Conservation (phyloP, 1,140 invertebrate genomes). For the Cherax destructor region DNA sequence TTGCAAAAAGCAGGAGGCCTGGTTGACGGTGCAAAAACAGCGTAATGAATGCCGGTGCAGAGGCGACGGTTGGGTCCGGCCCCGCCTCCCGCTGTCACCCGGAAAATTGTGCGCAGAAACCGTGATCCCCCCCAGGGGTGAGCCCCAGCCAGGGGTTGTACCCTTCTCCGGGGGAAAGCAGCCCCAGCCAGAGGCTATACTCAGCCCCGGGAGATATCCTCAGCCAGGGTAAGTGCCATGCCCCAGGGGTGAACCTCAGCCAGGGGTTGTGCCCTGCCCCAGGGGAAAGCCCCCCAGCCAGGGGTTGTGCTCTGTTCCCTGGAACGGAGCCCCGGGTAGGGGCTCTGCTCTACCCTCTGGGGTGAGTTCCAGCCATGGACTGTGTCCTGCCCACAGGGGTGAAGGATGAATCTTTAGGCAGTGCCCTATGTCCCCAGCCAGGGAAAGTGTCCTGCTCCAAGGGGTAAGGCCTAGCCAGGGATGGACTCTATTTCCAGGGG, state of each 20-base stretch:
- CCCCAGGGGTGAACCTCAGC: not conserved
- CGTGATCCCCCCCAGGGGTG: not conserved
- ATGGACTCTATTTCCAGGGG: too few relatives aligned
- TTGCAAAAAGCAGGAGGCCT: slow-evolving; percentile 51
- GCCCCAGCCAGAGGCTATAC: not conserved
- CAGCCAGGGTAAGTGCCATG: not conserved
- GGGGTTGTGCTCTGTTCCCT: too few relatives aligned
- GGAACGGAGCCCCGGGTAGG: too few relatives aligned
- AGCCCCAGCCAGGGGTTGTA: not conserved
- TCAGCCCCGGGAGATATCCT: not conserved
- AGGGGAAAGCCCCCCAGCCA: too few relatives aligned
- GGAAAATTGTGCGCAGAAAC: slow-evolving; percentile 34
- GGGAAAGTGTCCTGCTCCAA: too few relatives aligned
- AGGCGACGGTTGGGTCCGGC: slow-evolving; percentile 28
- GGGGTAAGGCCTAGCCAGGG: too few relatives aligned
- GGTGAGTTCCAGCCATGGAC: too few relatives aligned
- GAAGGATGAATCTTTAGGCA: too few relatives aligned
- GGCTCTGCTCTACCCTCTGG: too few relatives aligned
- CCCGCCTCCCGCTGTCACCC: slow-evolving; percentile 51
- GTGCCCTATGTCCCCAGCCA: too few relatives aligned
- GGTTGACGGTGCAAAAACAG: slow-evolving; percentile 53
- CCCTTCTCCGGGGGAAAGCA: not conserved
- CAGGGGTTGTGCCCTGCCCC: too few relatives aligned
- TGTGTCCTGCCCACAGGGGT: too few relatives aligned
- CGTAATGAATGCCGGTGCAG: slow-evolving; percentile 54